Percentiles rank a stretch among this genome's conserved stretches.
These are phyloP conservation scores for Heliconius ismenius DNA, from an alignment of 2,888 invertebrate species.

Conservation along the genomic window DNA sequence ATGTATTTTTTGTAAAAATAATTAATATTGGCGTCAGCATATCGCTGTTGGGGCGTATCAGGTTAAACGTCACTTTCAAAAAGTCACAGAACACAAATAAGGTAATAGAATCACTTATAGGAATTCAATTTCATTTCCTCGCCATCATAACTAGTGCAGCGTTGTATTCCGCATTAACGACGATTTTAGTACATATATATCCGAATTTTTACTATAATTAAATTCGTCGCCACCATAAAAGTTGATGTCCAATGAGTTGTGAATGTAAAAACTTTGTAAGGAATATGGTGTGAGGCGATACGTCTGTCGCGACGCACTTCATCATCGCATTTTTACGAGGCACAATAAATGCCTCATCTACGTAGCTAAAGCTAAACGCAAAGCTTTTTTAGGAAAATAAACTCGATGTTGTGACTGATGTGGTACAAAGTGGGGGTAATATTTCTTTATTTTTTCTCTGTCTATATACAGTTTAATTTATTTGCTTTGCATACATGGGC, in stretches of 20 bases:
- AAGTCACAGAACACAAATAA: too few relatives aligned
- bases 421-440: background rate
- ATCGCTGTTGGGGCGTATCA: too few relatives aligned
- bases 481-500: too few relatives aligned
- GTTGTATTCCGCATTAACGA: too few relatives aligned
- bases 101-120: too few relatives aligned
- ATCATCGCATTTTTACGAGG: constrained; percentile 68
- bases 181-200: background rate
- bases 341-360: constrained; percentile 67
- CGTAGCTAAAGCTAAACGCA: constrained; percentile 60
- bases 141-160: too few relatives aligned
- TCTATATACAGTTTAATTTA: too few relatives aligned
- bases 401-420: constrained; percentile 45
- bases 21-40: too few relatives aligned
- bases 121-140: too few relatives aligned
- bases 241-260: constrained; percentile 34
- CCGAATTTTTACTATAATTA: background rate
- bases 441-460: background rate
- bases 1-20: too few relatives aligned
- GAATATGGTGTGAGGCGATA: constrained; percentile 57
- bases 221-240: constrained; percentile 23
- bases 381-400: constrained; percentile 64
- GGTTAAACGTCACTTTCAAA: too few relatives aligned
- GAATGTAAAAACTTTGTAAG: constrained; percentile 55
- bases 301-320: constrained; percentile 44